Evolutionary conservation across 2,797 vertebrate species (phyloP).

Genomic region (Pterois miles): DNA sequence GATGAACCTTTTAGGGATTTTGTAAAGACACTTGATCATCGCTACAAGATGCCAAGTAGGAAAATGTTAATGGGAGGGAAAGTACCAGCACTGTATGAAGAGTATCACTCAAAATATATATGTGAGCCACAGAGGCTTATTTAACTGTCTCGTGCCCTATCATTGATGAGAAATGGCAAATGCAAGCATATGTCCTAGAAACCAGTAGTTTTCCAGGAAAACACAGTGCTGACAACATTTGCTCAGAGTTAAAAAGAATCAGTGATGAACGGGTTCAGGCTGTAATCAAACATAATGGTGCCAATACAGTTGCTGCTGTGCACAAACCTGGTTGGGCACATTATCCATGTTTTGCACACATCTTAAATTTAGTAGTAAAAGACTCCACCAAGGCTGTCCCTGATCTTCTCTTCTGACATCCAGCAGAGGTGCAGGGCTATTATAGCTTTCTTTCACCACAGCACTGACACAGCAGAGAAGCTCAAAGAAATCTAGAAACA

Average conservation of each 20-base stretch:
- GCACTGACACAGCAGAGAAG: neutral
- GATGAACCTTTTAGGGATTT: neutral
- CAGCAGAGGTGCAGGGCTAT: too few species aligned
- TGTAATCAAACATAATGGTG: conserved; percentile 14
- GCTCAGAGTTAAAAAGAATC: neutral
- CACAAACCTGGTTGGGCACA: neutral
- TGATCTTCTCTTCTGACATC: too few species aligned
- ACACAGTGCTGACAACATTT: conserved; percentile 23
- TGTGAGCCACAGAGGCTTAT: conserved; percentile 45
- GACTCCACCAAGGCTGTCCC: too few species aligned
- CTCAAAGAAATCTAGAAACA: too few species aligned
- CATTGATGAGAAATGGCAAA: conserved; percentile 41
- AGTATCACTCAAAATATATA: conserved; percentile 27
- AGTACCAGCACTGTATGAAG: conserved; percentile 44
- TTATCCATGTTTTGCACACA: neutral
- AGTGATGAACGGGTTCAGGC: neutral
- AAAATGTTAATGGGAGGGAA: conserved; percentile 33
- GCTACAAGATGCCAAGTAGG: neutral
- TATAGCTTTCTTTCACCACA: neutral
- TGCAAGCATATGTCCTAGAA: conserved; percentile 34
- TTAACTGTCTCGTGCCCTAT: conserved; percentile 43
- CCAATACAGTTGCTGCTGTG: conserved; percentile 19
- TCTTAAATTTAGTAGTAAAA: too few species aligned
- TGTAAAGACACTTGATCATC: neutral
- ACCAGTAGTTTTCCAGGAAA: conserved; percentile 18